phyloP scores from a whole-genome alignment of 2,888 invertebrate species.

The Drosophila suboccidentalis region DNA sequence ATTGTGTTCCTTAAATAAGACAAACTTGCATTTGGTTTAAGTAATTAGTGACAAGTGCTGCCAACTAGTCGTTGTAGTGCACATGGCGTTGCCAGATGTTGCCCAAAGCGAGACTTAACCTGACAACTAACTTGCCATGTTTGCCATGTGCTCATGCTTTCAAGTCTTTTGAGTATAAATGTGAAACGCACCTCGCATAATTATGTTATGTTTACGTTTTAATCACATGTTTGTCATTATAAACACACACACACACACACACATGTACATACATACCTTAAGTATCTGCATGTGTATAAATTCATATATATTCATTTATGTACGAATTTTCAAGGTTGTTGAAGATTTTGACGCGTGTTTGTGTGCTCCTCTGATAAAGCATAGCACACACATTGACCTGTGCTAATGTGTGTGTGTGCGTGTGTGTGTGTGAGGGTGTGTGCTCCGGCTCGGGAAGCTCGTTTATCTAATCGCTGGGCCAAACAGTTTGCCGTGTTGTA shows the following conservation, averaged over 20 bases:
- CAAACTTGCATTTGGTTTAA: background rate
- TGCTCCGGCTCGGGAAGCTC: constrained; percentile 50
- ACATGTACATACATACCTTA: background rate
- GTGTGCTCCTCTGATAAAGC: constrained; percentile 38
- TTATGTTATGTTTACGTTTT: constrained; percentile 56
- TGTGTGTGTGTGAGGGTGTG: constrained; percentile 5
- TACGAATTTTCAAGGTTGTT: constrained; percentile 58
- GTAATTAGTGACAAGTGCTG: background rate
- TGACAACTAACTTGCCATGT: background rate
- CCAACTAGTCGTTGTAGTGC: background rate
- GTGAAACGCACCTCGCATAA: constrained; percentile 46
- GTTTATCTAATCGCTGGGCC: constrained; percentile 56
- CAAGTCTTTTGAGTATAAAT: background rate
- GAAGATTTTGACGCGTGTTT: constrained; percentile 60
- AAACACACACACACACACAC: background rate
- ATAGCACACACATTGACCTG: background rate
- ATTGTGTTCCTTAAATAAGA: no score
- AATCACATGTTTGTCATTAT: constrained; percentile 39
- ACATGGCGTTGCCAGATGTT: constrained; percentile 4
- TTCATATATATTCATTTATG: constrained; percentile 33
- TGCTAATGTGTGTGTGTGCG: constrained; percentile 6
- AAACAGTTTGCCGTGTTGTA: constrained; percentile 45
- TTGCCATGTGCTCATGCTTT: background rate
- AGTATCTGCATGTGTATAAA: constrained; percentile 3
- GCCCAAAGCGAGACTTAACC: background rate